A percentile compares a stretch with the other conserved stretches of the same genome.
These are phyloP conservation scores for Cochlearius cochlearius DNA, from an alignment of 2,113 vertebrate species.

Conservation along the genomic window DNA sequence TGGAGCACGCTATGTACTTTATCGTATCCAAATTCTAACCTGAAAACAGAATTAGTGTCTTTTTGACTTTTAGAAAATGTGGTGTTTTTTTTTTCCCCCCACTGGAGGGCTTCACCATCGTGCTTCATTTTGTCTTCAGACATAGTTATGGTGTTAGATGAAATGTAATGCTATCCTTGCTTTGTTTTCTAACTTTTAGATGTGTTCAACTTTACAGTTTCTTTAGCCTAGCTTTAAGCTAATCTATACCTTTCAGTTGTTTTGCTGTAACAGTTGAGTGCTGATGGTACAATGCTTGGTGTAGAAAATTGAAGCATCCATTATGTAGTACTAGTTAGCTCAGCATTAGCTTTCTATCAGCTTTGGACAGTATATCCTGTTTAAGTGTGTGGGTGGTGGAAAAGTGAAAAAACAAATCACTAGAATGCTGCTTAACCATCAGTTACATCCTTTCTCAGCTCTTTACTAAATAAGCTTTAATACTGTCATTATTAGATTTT, in stretches of 20 bases:
- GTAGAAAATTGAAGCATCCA: neutral
- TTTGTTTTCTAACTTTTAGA: neutral
- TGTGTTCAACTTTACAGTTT: neutral
- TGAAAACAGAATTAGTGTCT: neutral
- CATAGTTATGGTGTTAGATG: neutral
- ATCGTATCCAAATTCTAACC: neutral
- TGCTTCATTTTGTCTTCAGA: neutral
- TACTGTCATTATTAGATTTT: neutral
- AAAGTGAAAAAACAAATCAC: neutral
- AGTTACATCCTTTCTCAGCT: neutral
- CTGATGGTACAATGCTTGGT: neutral
- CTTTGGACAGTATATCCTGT: neutral
- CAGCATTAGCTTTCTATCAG: neutral
- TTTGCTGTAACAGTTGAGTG: neutral
- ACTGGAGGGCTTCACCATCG: neutral
- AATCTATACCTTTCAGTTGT: neutral
- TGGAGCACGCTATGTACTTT: neutral
- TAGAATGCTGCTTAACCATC: neutral
- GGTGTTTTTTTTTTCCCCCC: too few species aligned
- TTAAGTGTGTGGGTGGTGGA: neutral
- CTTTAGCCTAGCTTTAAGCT: neutral
- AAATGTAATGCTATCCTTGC: neutral
- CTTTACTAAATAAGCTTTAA: neutral
- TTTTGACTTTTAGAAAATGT: neutral
- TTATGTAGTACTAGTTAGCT: neutral